Percentiles rank a stretch among this genome's conserved stretches.
Evolutionary conservation across 2,113 vertebrate genomes (phyloP).

Genomic region (Psammodynastes pulverulentus): DNA sequence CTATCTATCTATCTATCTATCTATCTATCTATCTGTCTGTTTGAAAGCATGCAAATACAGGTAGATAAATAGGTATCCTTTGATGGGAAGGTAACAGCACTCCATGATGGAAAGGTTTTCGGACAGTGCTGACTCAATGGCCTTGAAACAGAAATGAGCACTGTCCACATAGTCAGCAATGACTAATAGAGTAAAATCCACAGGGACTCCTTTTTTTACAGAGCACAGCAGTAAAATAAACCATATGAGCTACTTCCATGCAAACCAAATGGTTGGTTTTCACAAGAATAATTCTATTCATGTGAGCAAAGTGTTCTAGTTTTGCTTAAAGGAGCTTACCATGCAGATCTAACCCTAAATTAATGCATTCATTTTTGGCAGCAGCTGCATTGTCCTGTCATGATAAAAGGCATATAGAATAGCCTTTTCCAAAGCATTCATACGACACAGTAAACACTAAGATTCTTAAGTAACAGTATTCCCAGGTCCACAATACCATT

Average conservation of each 20-base stretch:
- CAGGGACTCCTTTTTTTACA: neutral
- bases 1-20: too few relatives aligned
- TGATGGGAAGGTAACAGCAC: neutral
- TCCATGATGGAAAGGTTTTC: neutral
- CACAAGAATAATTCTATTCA: neutral
- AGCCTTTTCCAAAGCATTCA: neutral
- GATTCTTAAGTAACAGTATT: neutral
- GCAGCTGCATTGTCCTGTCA: too few relatives aligned
- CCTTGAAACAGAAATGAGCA: neutral
- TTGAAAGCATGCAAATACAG: neutral
- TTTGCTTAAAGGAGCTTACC: neutral
- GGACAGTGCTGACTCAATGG: neutral
- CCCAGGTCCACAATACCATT: neutral
- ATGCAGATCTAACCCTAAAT: neutral
- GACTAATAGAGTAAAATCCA: neutral
- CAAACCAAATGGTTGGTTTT: neutral
- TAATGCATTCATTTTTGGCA: neutral
- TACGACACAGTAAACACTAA: neutral
- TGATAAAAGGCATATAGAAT: neutral
- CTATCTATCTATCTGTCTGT: too few relatives aligned
- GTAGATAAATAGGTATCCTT: neutral
- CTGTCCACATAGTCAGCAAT: neutral
- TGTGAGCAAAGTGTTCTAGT: neutral
- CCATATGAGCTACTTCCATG: neutral
- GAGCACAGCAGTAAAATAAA: neutral